Conservation (phyloP, 1,140 invertebrate genomes). For the Drosophila punjabiensis region DNA sequence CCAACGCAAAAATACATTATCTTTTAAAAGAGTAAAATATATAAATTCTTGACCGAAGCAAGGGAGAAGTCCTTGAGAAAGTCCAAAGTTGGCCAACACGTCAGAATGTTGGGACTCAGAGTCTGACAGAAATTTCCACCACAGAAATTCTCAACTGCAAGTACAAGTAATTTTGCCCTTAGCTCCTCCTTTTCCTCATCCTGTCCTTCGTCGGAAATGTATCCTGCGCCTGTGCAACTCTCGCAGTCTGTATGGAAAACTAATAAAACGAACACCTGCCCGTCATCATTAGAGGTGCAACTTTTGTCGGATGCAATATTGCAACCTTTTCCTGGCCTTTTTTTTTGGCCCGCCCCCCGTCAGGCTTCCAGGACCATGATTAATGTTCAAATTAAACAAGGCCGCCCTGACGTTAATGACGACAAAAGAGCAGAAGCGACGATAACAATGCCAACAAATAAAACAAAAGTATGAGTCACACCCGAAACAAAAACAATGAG, state of each 20-base stretch:
- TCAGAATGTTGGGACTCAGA: constrained; percentile 15
- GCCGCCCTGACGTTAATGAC: constrained; percentile 74
- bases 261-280: constrained; percentile 50
- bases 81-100: constrained; percentile 29
- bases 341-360: constrained; percentile 1
- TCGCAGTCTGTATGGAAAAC: constrained; percentile 20
- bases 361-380: constrained; percentile 54
- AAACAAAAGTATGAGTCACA: constrained; percentile 45
- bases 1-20: too few species aligned
- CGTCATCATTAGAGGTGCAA: constrained; percentile 50
- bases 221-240: constrained; percentile 48
- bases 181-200: background rate
- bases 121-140: constrained; percentile 20
- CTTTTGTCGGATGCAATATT: constrained; percentile 43
- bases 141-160: constrained; percentile 4
- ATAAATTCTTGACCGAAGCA: background rate
- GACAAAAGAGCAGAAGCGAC: constrained; percentile 64
- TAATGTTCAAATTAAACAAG: constrained; percentile 82
- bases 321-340: constrained; percentile 3
- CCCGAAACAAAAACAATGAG: constrained; percentile 30
- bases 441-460: constrained; percentile 55
- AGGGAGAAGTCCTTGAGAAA: background rate
- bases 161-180: background rate
- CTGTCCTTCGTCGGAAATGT: background rate
- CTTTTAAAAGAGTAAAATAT: background rate